Conservation (phyloP, 2,113 vertebrate genomes). For the Petrocephalus microphthalmus region DNA sequence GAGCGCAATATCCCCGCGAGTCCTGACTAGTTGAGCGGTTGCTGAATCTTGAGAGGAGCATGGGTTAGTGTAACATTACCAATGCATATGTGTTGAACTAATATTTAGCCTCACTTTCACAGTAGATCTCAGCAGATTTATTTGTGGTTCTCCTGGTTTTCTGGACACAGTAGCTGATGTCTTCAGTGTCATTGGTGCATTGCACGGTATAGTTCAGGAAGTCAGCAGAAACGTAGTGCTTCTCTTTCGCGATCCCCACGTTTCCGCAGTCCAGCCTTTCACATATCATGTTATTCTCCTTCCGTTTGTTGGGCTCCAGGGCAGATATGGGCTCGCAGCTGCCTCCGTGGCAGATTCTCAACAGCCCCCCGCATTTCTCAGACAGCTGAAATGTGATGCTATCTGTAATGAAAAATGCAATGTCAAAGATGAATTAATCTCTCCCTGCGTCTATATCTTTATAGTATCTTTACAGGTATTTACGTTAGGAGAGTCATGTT, state of each 20-base stretch:
- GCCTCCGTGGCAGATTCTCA: slow-evolving; percentile 19
- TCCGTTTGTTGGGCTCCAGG: accelerated
- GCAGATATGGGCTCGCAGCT: slow-evolving; percentile 23
- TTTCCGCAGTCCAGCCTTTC: accelerated
- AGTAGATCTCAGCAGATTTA: slow-evolving; percentile 19
- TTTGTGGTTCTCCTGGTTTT: accelerated
- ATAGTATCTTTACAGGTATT: neutral
- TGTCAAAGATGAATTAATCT: neutral
- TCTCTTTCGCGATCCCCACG: no score
- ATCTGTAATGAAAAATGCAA: slow-evolving; percentile 18
- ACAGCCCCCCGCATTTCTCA: slow-evolving; percentile 35
- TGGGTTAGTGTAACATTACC: neutral
- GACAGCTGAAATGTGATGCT: neutral
- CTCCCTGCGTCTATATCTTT: neutral
- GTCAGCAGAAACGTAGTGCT: neutral
- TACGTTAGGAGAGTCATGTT: neutral
- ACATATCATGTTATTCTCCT: slow-evolving; percentile 6
- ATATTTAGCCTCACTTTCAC: slow-evolving; percentile 31
- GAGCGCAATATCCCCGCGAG: neutral
- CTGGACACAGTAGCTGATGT: neutral
- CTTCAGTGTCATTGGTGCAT: accelerated
- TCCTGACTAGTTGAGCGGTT: neutral
- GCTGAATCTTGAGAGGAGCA: neutral
- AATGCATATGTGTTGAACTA: neutral
- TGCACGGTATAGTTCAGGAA: neutral